phyloP scores from a whole-genome alignment of 64 coral and sea anemone species.

The Pocillopora damicornis region DNA sequence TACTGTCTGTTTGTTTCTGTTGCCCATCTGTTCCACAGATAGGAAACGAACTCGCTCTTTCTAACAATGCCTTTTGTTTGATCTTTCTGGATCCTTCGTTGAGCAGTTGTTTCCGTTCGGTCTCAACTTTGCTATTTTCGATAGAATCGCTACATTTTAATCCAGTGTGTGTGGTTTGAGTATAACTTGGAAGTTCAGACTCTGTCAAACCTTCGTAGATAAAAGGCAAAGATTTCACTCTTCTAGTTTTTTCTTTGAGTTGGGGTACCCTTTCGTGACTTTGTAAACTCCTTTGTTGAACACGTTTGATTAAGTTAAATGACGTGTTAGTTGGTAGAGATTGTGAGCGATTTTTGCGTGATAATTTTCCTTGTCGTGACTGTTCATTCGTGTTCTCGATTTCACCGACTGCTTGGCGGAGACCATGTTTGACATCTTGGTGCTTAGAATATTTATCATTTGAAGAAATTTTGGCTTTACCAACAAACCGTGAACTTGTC shows the following conservation, averaged over 20 bases:
- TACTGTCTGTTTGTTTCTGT: neutral
- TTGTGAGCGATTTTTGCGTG: slow-evolving; percentile 4
- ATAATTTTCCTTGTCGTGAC: neutral
- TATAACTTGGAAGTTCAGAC: neutral
- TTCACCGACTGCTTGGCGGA: neutral
- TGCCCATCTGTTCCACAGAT: neutral
- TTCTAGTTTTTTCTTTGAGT: neutral
- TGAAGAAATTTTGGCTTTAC: neutral
- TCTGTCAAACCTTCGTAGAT: neutral
- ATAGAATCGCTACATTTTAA: neutral
- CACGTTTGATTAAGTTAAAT: neutral
- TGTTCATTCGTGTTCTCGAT: neutral
- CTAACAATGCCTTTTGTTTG: neutral
- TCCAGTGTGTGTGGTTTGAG: neutral
- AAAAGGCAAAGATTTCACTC: neutral
- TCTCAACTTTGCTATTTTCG: neutral
- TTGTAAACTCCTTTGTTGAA: neutral
- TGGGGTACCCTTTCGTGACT: neutral
- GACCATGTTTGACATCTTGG: neutral
- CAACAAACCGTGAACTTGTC: neutral
- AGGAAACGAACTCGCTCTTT: slow-evolving; percentile 8
- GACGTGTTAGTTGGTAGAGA: slow-evolving; percentile 6
- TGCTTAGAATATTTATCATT: neutral
- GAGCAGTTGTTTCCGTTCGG: neutral
- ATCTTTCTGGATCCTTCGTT: neutral